Base-by-base conservation (phyloP, 2,113 vertebrate genomes). In the Ramphastos sulfuratus region DNA sequence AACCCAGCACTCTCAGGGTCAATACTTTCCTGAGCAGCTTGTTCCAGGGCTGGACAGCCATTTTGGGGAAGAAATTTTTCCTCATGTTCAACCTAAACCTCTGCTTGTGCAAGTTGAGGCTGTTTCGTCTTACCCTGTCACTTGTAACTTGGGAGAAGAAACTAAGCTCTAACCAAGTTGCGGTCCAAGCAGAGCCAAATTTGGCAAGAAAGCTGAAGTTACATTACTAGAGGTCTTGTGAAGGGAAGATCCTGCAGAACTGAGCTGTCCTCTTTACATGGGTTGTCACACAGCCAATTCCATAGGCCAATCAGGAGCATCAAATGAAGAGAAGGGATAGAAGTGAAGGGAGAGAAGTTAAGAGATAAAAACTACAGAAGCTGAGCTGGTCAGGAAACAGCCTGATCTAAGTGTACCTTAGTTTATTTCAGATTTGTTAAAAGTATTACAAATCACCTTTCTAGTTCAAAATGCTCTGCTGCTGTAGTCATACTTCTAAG, bases 291-390 rank as follows among this genome's bases (percentile, higher is more conserved):
- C 48, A 23, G 48, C 21, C 21, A 50, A 23, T 50, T 50, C 7
- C 0, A 2, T 0, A 5, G 1, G 0, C 16, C 3, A 2, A 3
- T 18, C 13, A 5, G 46, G 12, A 15, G 19, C 39, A 11, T 23
- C 50, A 10, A 20, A 54, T 19, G 42, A 78, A 31, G 61, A 42
- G 42, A 28, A 48, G 10, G 14, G 18, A 13, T 6, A 46, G 42
- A 35, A 91, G 35, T 25, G 42, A 5, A 1, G 25, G 31, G 0
- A 39, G 42, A 10, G 61, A 54, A 66, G 14, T 42, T 55, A 30
- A 52, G 23, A 74, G 46, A n/a, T 2, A 71, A 86, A 54, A 5
- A 0, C 2, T 35, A 8, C 21, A 64, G 30, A 84, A 78, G 59
- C 58, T 27, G 31, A 58, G 63, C 67, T 80, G 76, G 39, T 18